Percentiles rank a stretch among this genome's conserved stretches.
Conservation (phyloP, 2,113 vertebrate species). For the Rana temporaria region DNA sequence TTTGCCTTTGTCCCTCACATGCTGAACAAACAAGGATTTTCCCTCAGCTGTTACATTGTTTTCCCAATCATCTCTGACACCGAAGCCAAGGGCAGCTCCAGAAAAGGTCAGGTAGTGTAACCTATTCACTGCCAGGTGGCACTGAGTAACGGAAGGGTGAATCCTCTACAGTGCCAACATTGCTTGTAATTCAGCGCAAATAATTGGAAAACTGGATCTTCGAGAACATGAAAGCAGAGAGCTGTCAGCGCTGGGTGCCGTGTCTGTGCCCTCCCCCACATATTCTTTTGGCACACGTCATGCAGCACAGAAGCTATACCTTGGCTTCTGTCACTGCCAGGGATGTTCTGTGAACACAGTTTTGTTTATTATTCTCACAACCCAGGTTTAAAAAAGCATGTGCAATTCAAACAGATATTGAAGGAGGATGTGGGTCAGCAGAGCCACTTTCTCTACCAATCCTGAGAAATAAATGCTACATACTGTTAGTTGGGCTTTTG, state of each 20-base stretch:
- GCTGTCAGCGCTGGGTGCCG: no score
- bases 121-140: conserved; percentile 31
- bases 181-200: background rate
- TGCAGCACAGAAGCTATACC: no score
- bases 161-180: background rate
- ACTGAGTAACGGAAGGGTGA: background rate
- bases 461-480: background rate
- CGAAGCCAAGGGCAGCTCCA: conserved; percentile 49
- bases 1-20: conserved; percentile 50
- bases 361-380: conserved; percentile 16
- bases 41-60: conserved; percentile 58
- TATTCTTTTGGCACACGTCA: no score
- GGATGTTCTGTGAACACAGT: background rate
- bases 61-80: conserved; percentile 47
- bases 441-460: background rate
- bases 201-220: background rate
- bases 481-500: background rate
- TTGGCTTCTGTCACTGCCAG: no score
- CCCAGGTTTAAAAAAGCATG: background rate
- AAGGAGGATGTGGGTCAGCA: background rate
- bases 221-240: no score
- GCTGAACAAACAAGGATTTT: conserved; percentile 56
- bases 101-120: conserved; percentile 51
- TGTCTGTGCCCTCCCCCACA: no score
- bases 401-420: background rate